Conservation (phyloP, 2,113 vertebrate species). For the Mus musculus region GRCm39 chr2:31766501-31767000, state of each 20-base stretch:
- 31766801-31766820: not conserved
- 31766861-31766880: rapidly evolving
- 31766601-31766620: not conserved
- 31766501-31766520: not conserved
- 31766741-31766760: not conserved
- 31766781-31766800: not conserved
- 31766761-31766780: not conserved
- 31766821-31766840: not conserved
- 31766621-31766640: not conserved
- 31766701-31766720: not conserved
- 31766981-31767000: no score
- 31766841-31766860: not conserved
- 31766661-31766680: not conserved
- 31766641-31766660: not conserved
- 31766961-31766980: no score
- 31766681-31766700: not conserved
- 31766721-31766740: not conserved
- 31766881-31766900: no score
- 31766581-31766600: not conserved
- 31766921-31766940: not conserved
- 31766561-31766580: not conserved
- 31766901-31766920: no score
- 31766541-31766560: rapidly evolving
- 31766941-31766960: not conserved
- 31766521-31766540: not conserved